Conservation (phyloP, 2,797 vertebrate genomes). For the Acanthiza pusilla region DNA sequence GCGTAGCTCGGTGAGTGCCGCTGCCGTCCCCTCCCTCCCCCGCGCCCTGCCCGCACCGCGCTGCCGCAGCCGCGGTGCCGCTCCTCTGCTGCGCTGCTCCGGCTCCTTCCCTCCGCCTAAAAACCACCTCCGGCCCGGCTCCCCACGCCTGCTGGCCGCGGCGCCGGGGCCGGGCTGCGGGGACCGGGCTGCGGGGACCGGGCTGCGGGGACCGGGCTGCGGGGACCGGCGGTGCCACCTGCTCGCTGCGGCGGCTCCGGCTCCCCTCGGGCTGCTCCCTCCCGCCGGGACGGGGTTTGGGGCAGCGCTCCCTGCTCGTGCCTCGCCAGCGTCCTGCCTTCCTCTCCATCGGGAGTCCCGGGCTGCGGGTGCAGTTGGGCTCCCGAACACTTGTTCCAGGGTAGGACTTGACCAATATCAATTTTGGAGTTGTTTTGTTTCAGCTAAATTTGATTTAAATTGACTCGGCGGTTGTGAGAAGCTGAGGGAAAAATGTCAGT, state of each 20-base stretch:
- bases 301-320: neutral
- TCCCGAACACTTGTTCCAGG: neutral
- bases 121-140: neutral
- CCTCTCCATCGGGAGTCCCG: rapidly evolving
- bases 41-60: neutral
- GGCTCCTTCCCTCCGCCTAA: neutral
- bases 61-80: neutral
- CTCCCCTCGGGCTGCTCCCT: neutral
- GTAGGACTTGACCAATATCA: neutral
- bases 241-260: neutral
- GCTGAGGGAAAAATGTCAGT: neutral
- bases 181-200: too few species aligned
- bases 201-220: neutral
- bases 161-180: neutral
- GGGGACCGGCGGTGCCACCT: neutral
- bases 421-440: neutral
- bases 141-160: neutral
- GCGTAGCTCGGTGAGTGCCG: slow-evolving; percentile 45
- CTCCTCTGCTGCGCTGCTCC: neutral
- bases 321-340: neutral
- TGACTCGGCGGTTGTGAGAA: neutral
- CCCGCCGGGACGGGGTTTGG: neutral
- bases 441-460: neutral
- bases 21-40: neutral
- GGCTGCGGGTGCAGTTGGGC: neutral